Percentiles rank a stretch among this genome's conserved stretches.
Evolutionary conservation across 2,113 vertebrate species (phyloP).

Genomic region (Zootoca vivipara): DNA sequence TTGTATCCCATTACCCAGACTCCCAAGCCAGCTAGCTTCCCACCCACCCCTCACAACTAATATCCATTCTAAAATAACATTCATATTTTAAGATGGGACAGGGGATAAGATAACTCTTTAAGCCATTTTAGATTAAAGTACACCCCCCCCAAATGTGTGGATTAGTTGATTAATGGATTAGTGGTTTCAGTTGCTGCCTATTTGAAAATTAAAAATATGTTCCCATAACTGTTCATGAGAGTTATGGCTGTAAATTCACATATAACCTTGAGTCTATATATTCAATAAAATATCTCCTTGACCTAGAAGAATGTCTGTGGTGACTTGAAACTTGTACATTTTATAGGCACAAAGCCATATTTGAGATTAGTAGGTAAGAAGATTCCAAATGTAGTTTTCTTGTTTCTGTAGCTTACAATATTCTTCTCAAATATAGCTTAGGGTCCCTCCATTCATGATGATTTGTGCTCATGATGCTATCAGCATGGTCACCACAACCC

Average conservation of each 20-base stretch:
- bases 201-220: conserved; percentile 14
- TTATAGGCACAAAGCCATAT: not conserved
- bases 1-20: not conserved
- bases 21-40: not conserved
- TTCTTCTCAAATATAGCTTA: not conserved
- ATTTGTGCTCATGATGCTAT: too few species aligned
- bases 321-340: not conserved
- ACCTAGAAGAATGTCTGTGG: not conserved
- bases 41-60: not conserved
- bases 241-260: not conserved
- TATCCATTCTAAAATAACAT: conserved; percentile 15
- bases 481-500: too few species aligned
- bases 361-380: not conserved
- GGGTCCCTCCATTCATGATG: too few species aligned
- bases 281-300: conserved; percentile 1
- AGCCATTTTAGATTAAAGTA: conserved; percentile 13
- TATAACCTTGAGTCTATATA: not conserved
- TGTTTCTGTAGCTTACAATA: not conserved
- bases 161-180: conserved; percentile 21
- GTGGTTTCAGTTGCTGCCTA: not conserved
- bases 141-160: not conserved
- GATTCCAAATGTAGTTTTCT: not conserved
- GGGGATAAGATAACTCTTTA: conserved; percentile 16
- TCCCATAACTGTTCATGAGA: not conserved
- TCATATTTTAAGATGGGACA: conserved; percentile 27